Evolutionary conservation across 2,113 vertebrate species (phyloP), one percentile per base, ranked within the genome.

Genomic region (Notarius lentiginosus): DNA sequence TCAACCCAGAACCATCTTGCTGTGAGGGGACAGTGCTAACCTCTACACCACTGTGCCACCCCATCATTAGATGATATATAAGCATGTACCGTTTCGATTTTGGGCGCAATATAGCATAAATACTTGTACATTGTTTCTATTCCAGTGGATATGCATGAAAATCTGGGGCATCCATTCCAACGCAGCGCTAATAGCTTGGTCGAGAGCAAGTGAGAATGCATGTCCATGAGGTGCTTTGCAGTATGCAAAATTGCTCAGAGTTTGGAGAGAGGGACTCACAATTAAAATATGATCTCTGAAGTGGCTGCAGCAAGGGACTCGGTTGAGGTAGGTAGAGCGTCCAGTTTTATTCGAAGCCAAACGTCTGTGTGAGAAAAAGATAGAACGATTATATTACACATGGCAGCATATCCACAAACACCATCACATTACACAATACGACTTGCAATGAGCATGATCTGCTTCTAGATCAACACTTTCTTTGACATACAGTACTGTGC

Each of bases 251-350:
- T 8, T 9, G 41, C 34, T 41, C 68, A 7, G 34, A 1, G 47
- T 24, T 61, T 11, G 22, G 22, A 55, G 17, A 68, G 14, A 84
- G 65, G 60, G 77, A 95, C 96, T 96, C 90, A 97, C 96, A 73
- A 95, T 95, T 51, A 95, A 94, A 85, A 96, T 86, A 89, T 92
- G 90, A 88, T 94, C 94, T 86, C 95, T 96, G 81, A 95, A 79
- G 34, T 47, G 91, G 90, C 93, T 95, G 90, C 92, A 96, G 86
- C 95, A 96, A 82, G 93, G 91, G 7, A 93, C 91, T 72, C 85
- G 84, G n/a, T 79, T 84, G 77, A 79, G 61, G 10, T 93, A 89
- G 0, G 9, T 0, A 1, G 88, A 84, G 5, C 5, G 90, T 14
- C 66, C 88, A 20, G 86, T 91, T 85, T 94, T 94, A 82, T 91